Evolutionary conservation across 2,888 invertebrate genomes (phyloP), one percentile per base, ranked within the genome.

Genomic region (Pedicia rivosa): DNA sequence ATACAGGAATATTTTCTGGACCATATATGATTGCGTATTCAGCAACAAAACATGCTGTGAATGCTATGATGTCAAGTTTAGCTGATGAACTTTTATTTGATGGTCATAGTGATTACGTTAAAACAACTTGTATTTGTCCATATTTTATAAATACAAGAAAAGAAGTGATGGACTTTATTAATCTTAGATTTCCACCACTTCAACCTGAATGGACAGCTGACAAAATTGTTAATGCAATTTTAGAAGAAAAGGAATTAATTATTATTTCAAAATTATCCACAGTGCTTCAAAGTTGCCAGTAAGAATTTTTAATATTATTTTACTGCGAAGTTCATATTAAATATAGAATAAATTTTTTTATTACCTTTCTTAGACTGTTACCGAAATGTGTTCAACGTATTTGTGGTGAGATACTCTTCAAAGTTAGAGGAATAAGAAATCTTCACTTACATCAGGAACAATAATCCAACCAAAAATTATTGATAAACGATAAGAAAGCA

Each of bases 91-190:
- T 40, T 12, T 32, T 22, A 14, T 4, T n/a, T 8, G 36, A 40
- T 7, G 26, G 36, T 2, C 28, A 31, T 8, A 20, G 19, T 19
- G 15, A 32, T 10, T 32, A 30, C 20, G 36, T 40, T n/a, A 36
- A 40, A 31, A 40, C 40, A 20, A 40, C 40, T 4, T 40, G 35
- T 14, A 25, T 40, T 12, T 34, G 26, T 24, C 40, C 40, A 16
- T 40, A 36, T 33, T 40, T 33, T 16, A 40, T 40, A 7, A 24
- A 36, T 9, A 40, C 36, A 2, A 30, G 35, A 13, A 14, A 10
- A 5, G 29, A 31, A n/a, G 5, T 40, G n/a, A 29, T 14, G 9
- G 36, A 40, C 10, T 36, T 26, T n/a, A 19, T 40, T 2, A 34
- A 34, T 34, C 31, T 32, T 5, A 13, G 9, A 7, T 4, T 31